Percentiles rank a stretch among this genome's conserved stretches.
Conservation (phyloP, 1,140 invertebrate genomes). For the Acromyrmex echinatior region DNA sequence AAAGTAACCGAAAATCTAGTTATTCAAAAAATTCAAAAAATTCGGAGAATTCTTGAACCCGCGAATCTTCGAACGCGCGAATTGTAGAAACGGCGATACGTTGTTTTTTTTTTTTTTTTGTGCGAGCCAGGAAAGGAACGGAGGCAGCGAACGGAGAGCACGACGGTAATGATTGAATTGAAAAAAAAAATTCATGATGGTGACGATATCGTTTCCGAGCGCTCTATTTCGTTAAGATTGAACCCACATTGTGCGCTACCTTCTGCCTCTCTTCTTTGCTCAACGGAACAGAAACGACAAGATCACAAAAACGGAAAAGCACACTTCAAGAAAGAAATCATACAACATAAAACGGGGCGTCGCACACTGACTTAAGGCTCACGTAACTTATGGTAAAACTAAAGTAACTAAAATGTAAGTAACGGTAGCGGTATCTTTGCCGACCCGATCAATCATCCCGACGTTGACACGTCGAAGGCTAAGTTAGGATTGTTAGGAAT, state of each 20-base stretch:
- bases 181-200: slow-evolving; percentile 40
- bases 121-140: slow-evolving; percentile 33
- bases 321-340: slow-evolving; percentile 74
- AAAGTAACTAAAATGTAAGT: slow-evolving; percentile 75
- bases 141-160: slow-evolving; percentile 14
- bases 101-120: not conserved
- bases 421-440: slow-evolving; percentile 58
- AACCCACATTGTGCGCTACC: slow-evolving; percentile 68
- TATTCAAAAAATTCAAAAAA: not conserved
- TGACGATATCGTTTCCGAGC: slow-evolving; percentile 22
- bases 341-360: slow-evolving; percentile 78
- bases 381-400: slow-evolving; percentile 71
- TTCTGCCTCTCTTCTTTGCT: slow-evolving; percentile 16
- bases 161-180: not conserved
- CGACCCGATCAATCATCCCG: slow-evolving; percentile 37
- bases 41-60: not conserved
- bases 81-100: not conserved
- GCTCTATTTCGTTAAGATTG: slow-evolving; percentile 82
- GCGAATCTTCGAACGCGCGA: not conserved
- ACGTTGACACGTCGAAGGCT: not conserved
- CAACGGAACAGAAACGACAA: slow-evolving; percentile 68
- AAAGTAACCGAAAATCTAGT: not conserved
- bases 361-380: slow-evolving; percentile 68
- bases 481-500: not conserved
- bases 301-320: slow-evolving; percentile 63